These are phyloP conservation scores for Trypoxylus dichotomus DNA, from an alignment of 1,140 invertebrate species.

Conservation along the genomic window DNA sequence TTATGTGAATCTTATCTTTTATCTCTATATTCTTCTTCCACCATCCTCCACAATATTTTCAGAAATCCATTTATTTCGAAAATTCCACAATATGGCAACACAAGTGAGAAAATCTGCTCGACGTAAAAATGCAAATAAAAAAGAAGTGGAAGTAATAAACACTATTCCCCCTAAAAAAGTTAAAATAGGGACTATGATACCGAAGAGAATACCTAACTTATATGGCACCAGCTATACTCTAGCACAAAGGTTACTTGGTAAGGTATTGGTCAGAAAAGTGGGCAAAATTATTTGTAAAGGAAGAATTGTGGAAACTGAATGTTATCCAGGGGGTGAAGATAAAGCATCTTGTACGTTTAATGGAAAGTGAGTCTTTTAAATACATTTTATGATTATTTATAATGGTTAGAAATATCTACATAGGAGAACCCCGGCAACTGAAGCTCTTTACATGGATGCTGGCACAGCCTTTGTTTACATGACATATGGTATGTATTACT, in stretches of 20 bases:
- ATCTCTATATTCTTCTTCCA: no score
- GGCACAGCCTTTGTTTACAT: slow-evolving; percentile 79
- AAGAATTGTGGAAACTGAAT: slow-evolving; percentile 78
- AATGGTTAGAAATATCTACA: background rate
- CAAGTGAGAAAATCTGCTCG: background rate
- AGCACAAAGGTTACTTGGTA: slow-evolving; percentile 65
- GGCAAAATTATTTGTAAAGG: slow-evolving; percentile 61
- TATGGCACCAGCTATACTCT: slow-evolving; percentile 53
- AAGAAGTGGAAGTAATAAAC: background rate
- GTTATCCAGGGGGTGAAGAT: slow-evolving; percentile 72
- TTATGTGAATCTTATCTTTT: no score
- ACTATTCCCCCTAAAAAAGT: background rate
- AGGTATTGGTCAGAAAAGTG: slow-evolving; percentile 64
- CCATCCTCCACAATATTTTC: no score
- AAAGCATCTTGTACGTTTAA: slow-evolving; percentile 71
- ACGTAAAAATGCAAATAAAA: background rate
- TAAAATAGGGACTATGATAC: background rate
- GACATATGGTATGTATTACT: slow-evolving; percentile 82
- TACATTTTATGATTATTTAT: background rate
- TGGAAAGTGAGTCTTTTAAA: slow-evolving; percentile 40
- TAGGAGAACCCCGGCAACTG: slow-evolving; percentile 66
- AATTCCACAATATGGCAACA: background rate
- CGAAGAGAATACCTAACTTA: background rate
- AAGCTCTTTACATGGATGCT: slow-evolving; percentile 78
- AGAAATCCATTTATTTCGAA: no score